Evolutionary conservation across 1,140 invertebrate genomes (phyloP).

Genomic region (Nebria ingens): DNA sequence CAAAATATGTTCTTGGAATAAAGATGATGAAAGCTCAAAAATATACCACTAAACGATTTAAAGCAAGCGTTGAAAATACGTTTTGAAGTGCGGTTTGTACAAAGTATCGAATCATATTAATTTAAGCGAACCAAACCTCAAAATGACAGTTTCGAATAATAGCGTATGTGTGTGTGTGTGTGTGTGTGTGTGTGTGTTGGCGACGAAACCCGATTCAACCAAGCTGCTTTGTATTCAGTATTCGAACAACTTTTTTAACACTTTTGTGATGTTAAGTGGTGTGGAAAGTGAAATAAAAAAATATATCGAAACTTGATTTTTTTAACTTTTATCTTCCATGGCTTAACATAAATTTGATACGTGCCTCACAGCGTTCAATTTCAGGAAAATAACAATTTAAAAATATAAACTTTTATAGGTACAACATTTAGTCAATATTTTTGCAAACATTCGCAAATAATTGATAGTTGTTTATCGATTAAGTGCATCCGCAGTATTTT

Average conservation of each 20-base stretch:
- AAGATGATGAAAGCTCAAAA: neutral
- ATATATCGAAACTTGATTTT: too few species aligned
- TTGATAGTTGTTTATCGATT: too few species aligned
- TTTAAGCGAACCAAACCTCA: neutral
- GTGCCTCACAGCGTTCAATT: neutral
- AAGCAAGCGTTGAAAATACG: neutral
- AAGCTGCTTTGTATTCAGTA: neutral
- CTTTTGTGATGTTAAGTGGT: neutral
- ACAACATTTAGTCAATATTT: too few species aligned
- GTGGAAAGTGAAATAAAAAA: neutral
- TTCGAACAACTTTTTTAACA: slow-evolving; percentile 1
- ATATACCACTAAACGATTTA: neutral
- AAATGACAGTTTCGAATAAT: neutral
- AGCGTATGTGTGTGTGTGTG: neutral
- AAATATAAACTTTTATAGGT: too few species aligned
- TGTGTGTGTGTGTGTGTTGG: neutral
- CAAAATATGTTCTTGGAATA: neutral
- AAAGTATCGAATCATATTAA: neutral
- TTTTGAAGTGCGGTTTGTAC: neutral
- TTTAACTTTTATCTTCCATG: neutral
- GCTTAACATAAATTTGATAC: slow-evolving; percentile 4
- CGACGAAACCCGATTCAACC: neutral
- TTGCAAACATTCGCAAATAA: too few species aligned
- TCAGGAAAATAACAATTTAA: too few species aligned
- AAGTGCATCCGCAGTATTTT: too few species aligned